These are phyloP conservation scores for Thunnus maccoyii DNA, from an alignment of 2,113 vertebrate genomes.

Conservation along the genomic window DNA sequence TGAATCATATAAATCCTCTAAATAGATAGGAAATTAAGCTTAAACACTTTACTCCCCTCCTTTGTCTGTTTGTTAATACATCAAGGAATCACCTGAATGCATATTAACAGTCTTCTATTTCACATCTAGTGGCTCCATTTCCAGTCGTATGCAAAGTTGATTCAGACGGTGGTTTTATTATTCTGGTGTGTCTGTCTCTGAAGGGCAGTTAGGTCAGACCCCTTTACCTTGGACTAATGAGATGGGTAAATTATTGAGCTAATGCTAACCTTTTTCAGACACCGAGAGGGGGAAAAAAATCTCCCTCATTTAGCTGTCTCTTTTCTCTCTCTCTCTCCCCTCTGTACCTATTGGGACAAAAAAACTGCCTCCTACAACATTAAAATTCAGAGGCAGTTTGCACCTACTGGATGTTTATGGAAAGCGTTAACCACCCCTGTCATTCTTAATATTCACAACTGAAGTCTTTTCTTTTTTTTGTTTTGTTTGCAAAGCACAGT, in stretches of 20 bases:
- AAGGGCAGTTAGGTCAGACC: slow-evolving; percentile 76
- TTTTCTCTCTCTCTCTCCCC: slow-evolving; percentile 25
- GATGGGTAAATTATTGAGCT: slow-evolving; percentile 80
- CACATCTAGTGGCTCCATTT: slow-evolving; percentile 29
- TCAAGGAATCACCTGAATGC: slow-evolving; percentile 35
- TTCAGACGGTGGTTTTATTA: slow-evolving; percentile 65
- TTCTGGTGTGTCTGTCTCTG: slow-evolving; percentile 67
- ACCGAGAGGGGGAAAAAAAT: slow-evolving; percentile 39
- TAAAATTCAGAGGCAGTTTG: slow-evolving; percentile 93
- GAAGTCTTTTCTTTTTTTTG: slow-evolving; percentile 84
- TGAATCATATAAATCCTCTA: not conserved
- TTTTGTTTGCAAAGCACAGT: slow-evolving; percentile 90
- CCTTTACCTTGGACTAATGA: slow-evolving; percentile 77
- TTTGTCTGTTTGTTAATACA: not conserved
- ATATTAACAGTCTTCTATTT: slow-evolving; percentile 48
- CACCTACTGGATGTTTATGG: slow-evolving; percentile 92
- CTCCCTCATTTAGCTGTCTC: slow-evolving; percentile 58
- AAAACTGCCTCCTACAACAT: slow-evolving; percentile 84
- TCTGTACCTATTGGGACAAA: slow-evolving; percentile 35
- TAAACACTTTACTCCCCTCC: slow-evolving; percentile 10
- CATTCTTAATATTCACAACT: slow-evolving; percentile 97
- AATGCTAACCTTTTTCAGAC: slow-evolving; percentile 75
- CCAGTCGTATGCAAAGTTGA: slow-evolving; percentile 50
- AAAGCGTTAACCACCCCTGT: slow-evolving; percentile 94
- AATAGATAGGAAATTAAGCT: not conserved